Conservation (phyloP, 30 jellyfish, hydroid and myxozoan genomes). For the Phacellophora camtschatica region DNA sequence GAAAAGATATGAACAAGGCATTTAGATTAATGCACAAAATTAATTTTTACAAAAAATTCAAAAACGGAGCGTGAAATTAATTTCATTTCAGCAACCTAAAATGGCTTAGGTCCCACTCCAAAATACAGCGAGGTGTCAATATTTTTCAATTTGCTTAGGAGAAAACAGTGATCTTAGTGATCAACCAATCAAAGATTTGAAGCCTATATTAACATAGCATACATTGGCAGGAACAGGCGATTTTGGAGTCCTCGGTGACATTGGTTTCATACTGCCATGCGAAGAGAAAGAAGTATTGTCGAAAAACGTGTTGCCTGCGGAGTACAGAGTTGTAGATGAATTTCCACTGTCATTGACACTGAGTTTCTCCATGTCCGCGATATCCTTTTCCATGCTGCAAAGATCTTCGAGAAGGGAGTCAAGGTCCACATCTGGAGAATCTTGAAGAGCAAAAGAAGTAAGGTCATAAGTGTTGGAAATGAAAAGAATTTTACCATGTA, state of each 20-base stretch:
- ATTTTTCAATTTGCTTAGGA: too few species aligned
- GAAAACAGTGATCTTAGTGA: too few species aligned
- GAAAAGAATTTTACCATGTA: too few species aligned
- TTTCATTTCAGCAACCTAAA: too few species aligned
- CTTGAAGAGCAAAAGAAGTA: constrained; percentile 22
- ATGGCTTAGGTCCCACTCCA: too few species aligned
- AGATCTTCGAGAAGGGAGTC: constrained; percentile 97
- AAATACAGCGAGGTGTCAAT: too few species aligned
- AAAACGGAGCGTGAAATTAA: too few species aligned
- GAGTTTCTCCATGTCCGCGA: constrained; percentile 14
- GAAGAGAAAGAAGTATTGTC: constrained; percentile 18
- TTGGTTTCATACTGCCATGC: constrained; percentile 2
- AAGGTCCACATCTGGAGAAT: constrained; percentile 92
- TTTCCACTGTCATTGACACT: constrained; percentile 56
- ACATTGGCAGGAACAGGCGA: constrained; percentile 72
- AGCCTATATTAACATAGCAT: background rate
- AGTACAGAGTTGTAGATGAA: constrained; percentile 43
- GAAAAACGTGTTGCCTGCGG: constrained; percentile 26
- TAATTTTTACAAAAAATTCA: too few species aligned
- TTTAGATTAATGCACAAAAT: too few species aligned
- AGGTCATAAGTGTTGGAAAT: too few species aligned
- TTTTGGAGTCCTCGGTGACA: constrained; percentile 51
- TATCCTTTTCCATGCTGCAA: constrained; percentile 90
- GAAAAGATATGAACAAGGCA: too few species aligned
- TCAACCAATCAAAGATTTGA: background rate